Base-by-base conservation (phyloP, 2,888 invertebrate species). In the Mechanitis mazaeus region DNA sequence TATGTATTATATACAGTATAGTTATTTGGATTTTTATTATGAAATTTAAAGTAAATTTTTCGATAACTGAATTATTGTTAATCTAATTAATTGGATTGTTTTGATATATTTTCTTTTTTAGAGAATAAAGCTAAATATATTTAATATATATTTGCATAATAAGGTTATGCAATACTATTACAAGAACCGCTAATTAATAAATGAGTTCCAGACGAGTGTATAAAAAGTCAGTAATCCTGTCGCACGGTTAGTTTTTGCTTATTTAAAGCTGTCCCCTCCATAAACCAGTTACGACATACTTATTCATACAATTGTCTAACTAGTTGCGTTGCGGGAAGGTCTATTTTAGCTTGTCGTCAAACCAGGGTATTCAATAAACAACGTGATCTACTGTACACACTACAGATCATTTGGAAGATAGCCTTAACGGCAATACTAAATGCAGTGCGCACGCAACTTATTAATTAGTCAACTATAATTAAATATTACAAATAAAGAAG, bases 401-500 rank as follows among this genome's bases (percentile, higher is more conserved):
- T 38, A 54, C 50, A 50, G 50, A 50, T 50, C 50, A 50, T 50
- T 61, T 47, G 20, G 54, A 42, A 56, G 58, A 64, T 62, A 54
- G 54, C 58, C 33, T 57, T 57, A 54, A 63, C 53, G 56, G 38
- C 38, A 50, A 63, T 56, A 42, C 55, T 60, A 60, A 63, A 59
- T 59, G 56, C 54, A 60, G 53, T 61, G 54, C 54, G 50, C 56
- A 60, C 56, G 62, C 58, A 64, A 59, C 61, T 56, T 60, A 59
- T 60, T 65, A 63, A 63, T 65, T 63, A 63, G 56, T 63, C 56
- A 56, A 35, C 33, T 58, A 58, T 60, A 60, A 63, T 64, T 64
- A 61, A 61, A 59, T 56, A 55, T 59, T 61, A 60, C 58, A 60
- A 60, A 60, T 64, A 38, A 45, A 58, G 54, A n/a, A 35, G 28